These are phyloP conservation scores for Megalops cyprinoides DNA, from an alignment of 2,797 vertebrate genomes.

Conservation along the genomic window DNA sequence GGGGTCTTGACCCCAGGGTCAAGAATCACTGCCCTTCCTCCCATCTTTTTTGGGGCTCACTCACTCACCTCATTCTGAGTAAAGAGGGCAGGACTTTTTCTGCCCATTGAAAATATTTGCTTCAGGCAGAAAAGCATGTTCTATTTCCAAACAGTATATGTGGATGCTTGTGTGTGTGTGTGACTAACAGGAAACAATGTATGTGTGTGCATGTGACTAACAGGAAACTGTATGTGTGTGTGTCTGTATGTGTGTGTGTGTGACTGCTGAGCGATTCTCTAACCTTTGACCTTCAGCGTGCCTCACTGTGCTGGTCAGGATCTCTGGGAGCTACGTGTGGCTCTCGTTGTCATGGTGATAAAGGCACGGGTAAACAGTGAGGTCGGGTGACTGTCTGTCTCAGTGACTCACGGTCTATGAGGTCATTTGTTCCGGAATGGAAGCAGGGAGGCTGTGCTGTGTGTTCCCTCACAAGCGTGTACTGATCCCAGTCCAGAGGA, in stretches of 20 bases:
- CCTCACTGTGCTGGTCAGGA: not conserved
- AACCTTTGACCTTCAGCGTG: not conserved
- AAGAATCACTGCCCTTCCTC: too few relatives aligned
- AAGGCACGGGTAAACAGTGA: constrained; percentile 34
- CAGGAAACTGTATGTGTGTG: too few relatives aligned
- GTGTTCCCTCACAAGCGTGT: not conserved
- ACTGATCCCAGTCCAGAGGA: not conserved
- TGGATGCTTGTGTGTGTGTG: not conserved
- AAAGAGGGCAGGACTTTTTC: too few relatives aligned
- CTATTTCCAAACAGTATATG: too few relatives aligned
- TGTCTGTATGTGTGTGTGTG: too few relatives aligned
- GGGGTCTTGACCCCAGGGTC: too few relatives aligned
- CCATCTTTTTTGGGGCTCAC: too few relatives aligned
- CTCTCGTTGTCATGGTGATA: constrained; percentile 39
- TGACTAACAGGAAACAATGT: too few relatives aligned
- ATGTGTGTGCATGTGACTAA: not conserved
- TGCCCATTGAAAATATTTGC: too few relatives aligned
- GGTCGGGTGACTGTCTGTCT: constrained; percentile 33
- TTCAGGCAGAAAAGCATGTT: too few relatives aligned
- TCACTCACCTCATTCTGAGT: too few relatives aligned
- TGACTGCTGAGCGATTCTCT: not conserved
- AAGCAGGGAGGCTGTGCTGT: not conserved
- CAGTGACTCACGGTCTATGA: constrained; percentile 42
- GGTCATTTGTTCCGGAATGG: constrained; percentile 39
- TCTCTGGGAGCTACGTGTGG: too few relatives aligned